A percentile compares a stretch with the other conserved stretches of the same genome.
Evolutionary conservation across 1,140 invertebrate genomes (phyloP).

Genomic region (Chymomyza costata): DNA sequence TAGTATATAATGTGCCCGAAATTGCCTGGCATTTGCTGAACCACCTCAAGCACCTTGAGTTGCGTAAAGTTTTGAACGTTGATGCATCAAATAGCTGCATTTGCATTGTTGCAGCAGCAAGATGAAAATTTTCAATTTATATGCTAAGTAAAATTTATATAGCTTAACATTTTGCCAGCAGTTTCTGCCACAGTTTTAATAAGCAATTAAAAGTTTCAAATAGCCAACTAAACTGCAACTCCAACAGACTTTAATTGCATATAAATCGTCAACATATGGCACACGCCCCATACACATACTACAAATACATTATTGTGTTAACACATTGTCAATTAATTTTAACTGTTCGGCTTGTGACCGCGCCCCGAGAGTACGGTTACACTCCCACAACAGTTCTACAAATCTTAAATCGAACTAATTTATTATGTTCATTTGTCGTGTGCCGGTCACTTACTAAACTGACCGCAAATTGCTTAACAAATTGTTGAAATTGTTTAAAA

Average conservation of each 20-base stretch:
- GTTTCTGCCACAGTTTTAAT: constrained; percentile 47
- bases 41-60: too few relatives aligned
- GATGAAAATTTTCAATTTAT: constrained; percentile 46
- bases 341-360: constrained; percentile 10
- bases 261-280: constrained; percentile 29
- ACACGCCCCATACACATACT: too few relatives aligned
- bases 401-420: constrained; percentile 31
- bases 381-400: neutral
- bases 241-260: constrained; percentile 12
- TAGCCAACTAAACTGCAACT: too few relatives aligned
- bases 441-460: constrained; percentile 38
- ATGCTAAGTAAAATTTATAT: constrained; percentile 38
- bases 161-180: constrained; percentile 18
- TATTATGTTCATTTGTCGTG: constrained; percentile 61
- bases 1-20: too few relatives aligned
- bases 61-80: constrained; percentile 16
- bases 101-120: constrained; percentile 40
- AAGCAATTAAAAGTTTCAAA: constrained; percentile 50
- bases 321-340: constrained; percentile 29
- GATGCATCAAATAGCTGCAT: constrained; percentile 17
- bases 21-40: too few relatives aligned
- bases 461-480: constrained; percentile 64
- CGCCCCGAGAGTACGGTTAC: constrained; percentile 16
- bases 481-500: constrained; percentile 69
- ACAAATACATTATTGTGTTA: constrained; percentile 43